phyloP scores from a whole-genome alignment of 2,797 vertebrate species.

The Lithobates sylvaticus region DNA sequence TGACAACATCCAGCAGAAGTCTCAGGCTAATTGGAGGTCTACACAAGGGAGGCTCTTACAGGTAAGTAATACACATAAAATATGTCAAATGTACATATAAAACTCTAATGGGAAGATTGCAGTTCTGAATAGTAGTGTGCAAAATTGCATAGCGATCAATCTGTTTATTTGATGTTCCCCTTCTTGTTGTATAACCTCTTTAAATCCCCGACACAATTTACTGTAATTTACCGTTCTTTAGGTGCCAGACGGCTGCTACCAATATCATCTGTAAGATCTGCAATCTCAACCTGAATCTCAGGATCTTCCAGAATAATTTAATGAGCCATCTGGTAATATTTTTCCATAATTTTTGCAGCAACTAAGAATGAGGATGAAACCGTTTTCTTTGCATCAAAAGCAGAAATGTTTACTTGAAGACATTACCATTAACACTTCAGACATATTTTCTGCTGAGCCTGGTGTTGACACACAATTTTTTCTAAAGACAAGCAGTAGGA shows the following conservation, averaged over 20 bases:
- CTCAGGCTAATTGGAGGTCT: no score
- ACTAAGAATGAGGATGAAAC: constrained; percentile 27
- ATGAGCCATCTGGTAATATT: constrained; percentile 60
- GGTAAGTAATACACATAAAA: no score
- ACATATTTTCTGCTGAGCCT: constrained; percentile 34
- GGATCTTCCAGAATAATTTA: constrained; percentile 53
- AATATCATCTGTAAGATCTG: constrained; percentile 53
- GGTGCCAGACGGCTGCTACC: constrained; percentile 54
- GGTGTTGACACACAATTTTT: constrained; percentile 25
- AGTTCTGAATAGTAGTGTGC: background rate
- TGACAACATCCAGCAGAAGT: no score
- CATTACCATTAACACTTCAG: constrained; percentile 45
- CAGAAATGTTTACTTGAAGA: constrained; percentile 36
- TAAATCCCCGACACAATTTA: constrained; percentile 9
- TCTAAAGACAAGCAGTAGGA: constrained; percentile 21
- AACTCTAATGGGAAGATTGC: no score
- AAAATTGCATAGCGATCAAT: background rate
- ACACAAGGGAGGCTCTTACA: no score
- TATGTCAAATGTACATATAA: no score
- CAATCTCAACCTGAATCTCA: constrained; percentile 48
- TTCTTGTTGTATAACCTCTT: background rate
- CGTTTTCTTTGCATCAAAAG: constrained; percentile 41
- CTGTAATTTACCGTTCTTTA: constrained; percentile 10
- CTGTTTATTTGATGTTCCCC: background rate
- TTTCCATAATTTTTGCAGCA: constrained; percentile 41